These are phyloP conservation scores for Eupleurogrammus muticus DNA, from an alignment of 2,797 vertebrate species.

Conservation along the genomic window DNA sequence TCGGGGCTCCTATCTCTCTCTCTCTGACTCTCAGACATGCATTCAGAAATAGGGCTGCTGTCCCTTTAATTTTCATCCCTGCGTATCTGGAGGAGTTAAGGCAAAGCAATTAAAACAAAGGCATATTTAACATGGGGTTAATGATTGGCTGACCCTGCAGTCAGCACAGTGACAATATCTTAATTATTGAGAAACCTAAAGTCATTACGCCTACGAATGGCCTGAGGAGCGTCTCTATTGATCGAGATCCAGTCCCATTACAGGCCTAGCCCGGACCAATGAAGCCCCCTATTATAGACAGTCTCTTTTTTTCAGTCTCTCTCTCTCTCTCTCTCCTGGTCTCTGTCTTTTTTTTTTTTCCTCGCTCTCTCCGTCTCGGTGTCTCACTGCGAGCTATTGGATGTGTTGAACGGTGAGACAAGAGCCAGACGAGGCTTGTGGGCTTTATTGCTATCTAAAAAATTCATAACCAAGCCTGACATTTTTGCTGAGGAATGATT, in stretches of 20 bases:
- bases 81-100: slow-evolving; percentile 81
- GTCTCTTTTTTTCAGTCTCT: slow-evolving; percentile 12
- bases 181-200: slow-evolving; percentile 88
- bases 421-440: slow-evolving; percentile 61
- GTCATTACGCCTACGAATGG: slow-evolving; percentile 86
- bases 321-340: slow-evolving; percentile 5
- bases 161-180: slow-evolving; percentile 87
- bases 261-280: slow-evolving; percentile 71
- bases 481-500: slow-evolving; percentile 79
- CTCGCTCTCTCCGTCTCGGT: slow-evolving; percentile 33
- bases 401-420: slow-evolving; percentile 73
- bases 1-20: slow-evolving; percentile 51
- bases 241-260: slow-evolving; percentile 86
- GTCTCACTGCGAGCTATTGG: slow-evolving; percentile 62
- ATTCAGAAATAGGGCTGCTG: slow-evolving; percentile 62
- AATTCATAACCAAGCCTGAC: slow-evolving; percentile 75
- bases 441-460: slow-evolving; percentile 81
- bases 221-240: slow-evolving; percentile 84
- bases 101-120: slow-evolving; percentile 88
- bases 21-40: slow-evolving; percentile 41
- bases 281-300: slow-evolving; percentile 74
- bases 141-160: slow-evolving; percentile 87
- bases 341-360: slow-evolving; percentile 20
- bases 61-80: slow-evolving; percentile 80
- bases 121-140: slow-evolving; percentile 88